Evolutionary conservation across 2,797 vertebrate genomes (phyloP), one percentile per base, ranked within the genome.

Genomic region (Diplodus puntazzo): DNA sequence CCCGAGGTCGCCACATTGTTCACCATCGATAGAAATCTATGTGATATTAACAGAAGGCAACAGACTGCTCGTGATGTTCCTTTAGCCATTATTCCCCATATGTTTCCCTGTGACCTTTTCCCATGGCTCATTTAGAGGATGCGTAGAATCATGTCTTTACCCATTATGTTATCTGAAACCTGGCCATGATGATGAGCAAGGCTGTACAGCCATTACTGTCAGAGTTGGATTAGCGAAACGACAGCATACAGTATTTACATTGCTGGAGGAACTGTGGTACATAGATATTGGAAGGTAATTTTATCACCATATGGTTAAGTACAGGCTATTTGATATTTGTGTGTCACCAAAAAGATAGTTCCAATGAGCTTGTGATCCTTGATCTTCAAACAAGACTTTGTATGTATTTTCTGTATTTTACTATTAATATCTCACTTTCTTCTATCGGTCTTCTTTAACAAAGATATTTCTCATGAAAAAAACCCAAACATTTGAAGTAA

Each of bases 31-130:
- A 70, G 59, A 79, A 84, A 71, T 70, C 60, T 48, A 84, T 87
- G 70, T 82, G 80, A 92, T 88, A 87, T 88, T 87, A 87, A 85
- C 63, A 85, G 69, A 88, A 90, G 81, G 69, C 78, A 88, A 61
- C 80, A 68, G 68, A 62, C 75, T 73, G 77, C 75, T 71, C 74
- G 52, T 86, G 73, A 89, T 87, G 66, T 48, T 82, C 45, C 54
- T 88, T 87, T 68, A 58, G 68, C 66, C 50, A 46, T 90, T 73
- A 69, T 75, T 84, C 42, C 43, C 64, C 77, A 84, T 92, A 77
- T 60, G 75, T 86, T 88, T 82, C 66, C 61, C 27, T 52, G 42
- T 88, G 90, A 90, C 85, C 84, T 91, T 91, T 90, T 75, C 81
- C 65, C 60, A 55, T 55, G 68, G 79, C 69, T 82, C 73, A 59